Conservation (phyloP, 2,888 invertebrate species). For the Tetragnatha montana region DNA sequence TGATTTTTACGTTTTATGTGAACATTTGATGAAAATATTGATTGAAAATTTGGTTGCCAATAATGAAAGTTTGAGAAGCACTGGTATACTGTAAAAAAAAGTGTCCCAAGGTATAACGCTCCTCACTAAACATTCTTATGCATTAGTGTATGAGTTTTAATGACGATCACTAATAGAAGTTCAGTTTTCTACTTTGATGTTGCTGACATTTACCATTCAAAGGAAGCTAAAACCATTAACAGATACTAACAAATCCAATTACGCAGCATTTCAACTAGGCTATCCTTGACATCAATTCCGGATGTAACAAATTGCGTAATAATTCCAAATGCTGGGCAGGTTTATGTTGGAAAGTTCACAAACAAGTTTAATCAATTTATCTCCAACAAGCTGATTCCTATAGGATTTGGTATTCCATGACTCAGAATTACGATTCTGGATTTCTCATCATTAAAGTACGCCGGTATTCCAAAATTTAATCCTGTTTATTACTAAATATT, state of each 20-base stretch:
- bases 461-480: neutral
- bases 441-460: neutral
- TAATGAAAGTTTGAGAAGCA: no score
- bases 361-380: neutral
- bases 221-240: neutral
- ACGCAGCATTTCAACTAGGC: neutral
- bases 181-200: neutral
- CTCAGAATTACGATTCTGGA: neutral
- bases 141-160: neutral
- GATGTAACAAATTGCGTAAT: neutral
- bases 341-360: neutral
- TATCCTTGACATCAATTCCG: neutral
- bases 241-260: neutral
- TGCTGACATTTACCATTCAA: neutral
- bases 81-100: no score
- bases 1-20: no score
- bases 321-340: neutral
- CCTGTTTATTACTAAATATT: neutral
- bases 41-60: no score
- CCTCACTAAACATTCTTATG: neutral
- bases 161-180: neutral
- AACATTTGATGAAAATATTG: no score
- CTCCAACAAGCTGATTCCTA: neutral
- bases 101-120: no score
- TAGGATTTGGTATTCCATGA: neutral